Percentiles rank a stretch among this genome's conserved stretches.
Evolutionary conservation across 2,888 invertebrate species (phyloP).

Genomic region (Pseudanteris insignis): DNA sequence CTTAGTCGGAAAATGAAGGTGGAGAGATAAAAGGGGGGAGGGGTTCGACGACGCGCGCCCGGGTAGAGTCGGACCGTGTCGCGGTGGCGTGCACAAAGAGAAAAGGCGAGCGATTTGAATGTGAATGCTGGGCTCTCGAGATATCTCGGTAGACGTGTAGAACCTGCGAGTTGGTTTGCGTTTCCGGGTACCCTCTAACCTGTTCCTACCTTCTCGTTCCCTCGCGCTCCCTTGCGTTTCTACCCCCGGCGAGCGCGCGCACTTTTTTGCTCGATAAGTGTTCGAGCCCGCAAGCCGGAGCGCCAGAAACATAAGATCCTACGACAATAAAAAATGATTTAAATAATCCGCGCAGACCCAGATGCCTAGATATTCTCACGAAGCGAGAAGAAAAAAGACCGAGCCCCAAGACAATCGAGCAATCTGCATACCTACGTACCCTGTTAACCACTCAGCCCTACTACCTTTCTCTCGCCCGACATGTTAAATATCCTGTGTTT

Average conservation of each 20-base stretch:
- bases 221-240: slow-evolving; percentile 9
- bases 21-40: too few species aligned
- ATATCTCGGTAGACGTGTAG: slow-evolving; percentile 51
- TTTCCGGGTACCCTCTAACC: slow-evolving; percentile 44
- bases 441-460: slow-evolving; percentile 25
- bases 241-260: too few species aligned
- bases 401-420: slow-evolving; percentile 54
- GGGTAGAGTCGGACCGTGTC: slow-evolving; percentile 38
- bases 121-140: slow-evolving; percentile 53
- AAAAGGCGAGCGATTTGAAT: slow-evolving; percentile 51
- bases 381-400: slow-evolving; percentile 47
- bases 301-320: slow-evolving; percentile 57
- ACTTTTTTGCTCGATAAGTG: slow-evolving; percentile 27
- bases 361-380: slow-evolving; percentile 63
- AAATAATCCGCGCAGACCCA: slow-evolving; percentile 65
- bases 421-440: slow-evolving; percentile 55
- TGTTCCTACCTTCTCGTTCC: slow-evolving; percentile 31
- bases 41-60: slow-evolving; percentile 13
- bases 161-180: slow-evolving; percentile 47
- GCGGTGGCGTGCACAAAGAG: slow-evolving; percentile 48
- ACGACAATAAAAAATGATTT: slow-evolving; percentile 63
- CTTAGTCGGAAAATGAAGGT: slow-evolving; percentile 55
- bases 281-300: slow-evolving; percentile 50
- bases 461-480: slow-evolving; percentile 18
- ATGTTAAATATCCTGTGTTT: slow-evolving; percentile 48